phyloP scores from a whole-genome alignment of 2,888 invertebrate genomes.

The Leucophenga montana region DNA sequence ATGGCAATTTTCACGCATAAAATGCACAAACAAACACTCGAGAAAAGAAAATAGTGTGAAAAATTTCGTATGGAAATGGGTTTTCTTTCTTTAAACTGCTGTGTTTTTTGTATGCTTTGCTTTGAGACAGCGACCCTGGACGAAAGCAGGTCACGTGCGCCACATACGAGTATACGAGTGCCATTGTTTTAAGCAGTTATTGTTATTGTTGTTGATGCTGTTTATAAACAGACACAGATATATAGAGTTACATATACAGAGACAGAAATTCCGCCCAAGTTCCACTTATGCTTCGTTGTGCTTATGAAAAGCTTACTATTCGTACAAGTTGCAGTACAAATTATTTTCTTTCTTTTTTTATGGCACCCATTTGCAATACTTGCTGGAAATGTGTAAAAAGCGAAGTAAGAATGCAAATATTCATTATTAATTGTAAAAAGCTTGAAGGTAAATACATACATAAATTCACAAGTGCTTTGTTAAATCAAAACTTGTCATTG shows the following conservation, averaged over 20 bases:
- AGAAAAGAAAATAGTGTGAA: conserved; percentile 21
- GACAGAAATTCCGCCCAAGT: background rate
- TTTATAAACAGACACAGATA: background rate
- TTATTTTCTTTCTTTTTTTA: background rate
- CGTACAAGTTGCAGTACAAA: conserved; percentile 29
- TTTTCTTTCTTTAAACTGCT: background rate
- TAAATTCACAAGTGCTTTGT: background rate
- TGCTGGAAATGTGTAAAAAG: conserved; percentile 47
- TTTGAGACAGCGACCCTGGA: conserved; percentile 56
- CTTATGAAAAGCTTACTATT: conserved; percentile 30
- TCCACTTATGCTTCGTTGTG: conserved; percentile 28
- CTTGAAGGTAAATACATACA: background rate
- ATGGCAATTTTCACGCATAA: conserved; percentile 60
- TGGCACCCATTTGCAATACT: background rate
- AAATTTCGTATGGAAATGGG: background rate
- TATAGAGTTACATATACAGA: background rate
- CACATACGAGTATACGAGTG: conserved; percentile 48
- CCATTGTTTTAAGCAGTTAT: conserved; percentile 48
- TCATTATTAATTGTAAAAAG: conserved; percentile 32
- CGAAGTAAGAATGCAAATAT: conserved; percentile 55
- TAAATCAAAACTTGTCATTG: no score
- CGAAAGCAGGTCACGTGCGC: conserved; percentile 65
- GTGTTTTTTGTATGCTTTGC: background rate
- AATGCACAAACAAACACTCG: conserved; percentile 45
- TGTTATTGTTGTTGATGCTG: conserved; percentile 21